Percentiles rank a stretch among this genome's conserved stretches.
These are phyloP conservation scores for Ivindomyrus marchei DNA, from an alignment of 2,113 vertebrate species.

Conservation along the genomic window DNA sequence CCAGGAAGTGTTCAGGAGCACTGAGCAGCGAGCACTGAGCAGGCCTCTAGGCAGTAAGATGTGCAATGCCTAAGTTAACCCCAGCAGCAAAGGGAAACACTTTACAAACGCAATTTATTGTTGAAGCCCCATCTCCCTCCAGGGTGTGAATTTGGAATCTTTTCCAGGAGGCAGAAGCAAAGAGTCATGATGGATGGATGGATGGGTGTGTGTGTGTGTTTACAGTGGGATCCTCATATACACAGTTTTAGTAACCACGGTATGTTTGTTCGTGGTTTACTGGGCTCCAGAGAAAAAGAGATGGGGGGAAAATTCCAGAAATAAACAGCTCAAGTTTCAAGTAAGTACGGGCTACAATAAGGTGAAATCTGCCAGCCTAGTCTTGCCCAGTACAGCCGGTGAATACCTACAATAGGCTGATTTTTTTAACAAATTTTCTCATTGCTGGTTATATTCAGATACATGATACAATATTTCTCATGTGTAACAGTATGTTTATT, in stretches of 20 bases:
- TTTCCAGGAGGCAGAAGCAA: background rate
- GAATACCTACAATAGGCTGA: background rate
- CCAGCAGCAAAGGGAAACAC: background rate
- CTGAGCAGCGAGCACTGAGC: background rate
- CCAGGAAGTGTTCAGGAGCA: background rate
- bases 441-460: no score
- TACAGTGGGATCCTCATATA: background rate
- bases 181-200: background rate
- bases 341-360: background rate
- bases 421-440: no score
- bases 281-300: background rate
- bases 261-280: background rate
- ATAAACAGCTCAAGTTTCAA: background rate
- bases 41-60: background rate
- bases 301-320: background rate
- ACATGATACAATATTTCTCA: no score
- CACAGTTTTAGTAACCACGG: background rate
- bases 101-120: background rate
- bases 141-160: background rate
- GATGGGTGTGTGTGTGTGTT: background rate
- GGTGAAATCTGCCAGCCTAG: background rate
- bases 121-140: background rate
- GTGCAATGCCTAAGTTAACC: background rate
- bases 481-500: no score
- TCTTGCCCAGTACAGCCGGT: background rate